Percentiles rank a stretch among this genome's conserved stretches.
phyloP scores from a whole-genome alignment of 2,888 invertebrate genomes.

The Andrena camellia region DNA sequence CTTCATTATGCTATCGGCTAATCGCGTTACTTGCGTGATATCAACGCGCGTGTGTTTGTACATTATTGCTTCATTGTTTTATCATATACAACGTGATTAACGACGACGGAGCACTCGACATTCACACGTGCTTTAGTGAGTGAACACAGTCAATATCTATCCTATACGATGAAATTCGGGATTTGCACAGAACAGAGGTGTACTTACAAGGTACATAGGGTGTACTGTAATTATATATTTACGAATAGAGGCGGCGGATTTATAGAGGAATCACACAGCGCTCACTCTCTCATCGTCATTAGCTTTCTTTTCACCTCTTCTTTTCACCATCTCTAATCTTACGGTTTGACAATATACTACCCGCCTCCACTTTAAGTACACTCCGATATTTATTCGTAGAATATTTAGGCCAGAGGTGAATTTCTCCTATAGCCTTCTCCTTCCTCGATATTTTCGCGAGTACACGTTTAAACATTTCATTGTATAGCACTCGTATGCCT shows the following conservation, averaged over 20 bases:
- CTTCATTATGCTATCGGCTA: conserved; percentile 58
- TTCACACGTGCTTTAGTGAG: conserved; percentile 15
- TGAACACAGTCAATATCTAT: conserved; percentile 31
- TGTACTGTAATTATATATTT: conserved; percentile 6
- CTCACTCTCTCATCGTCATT: not conserved
- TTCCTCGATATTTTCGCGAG: not conserved
- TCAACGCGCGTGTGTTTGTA: conserved; percentile 54
- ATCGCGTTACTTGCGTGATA: conserved; percentile 34
- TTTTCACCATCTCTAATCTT: not conserved
- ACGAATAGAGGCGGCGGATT: not conserved
- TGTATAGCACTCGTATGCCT: conserved; percentile 5
- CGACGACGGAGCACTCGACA: conserved; percentile 28
- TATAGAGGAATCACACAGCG: not conserved
- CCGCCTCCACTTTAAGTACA: conserved; percentile 17
- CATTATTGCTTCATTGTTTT: conserved; percentile 39
- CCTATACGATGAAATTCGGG: conserved; percentile 20
- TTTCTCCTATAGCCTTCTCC: conserved; percentile 4
- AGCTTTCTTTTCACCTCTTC: not conserved
- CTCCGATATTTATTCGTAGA: conserved; percentile 12
- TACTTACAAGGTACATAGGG: conserved; percentile 32
- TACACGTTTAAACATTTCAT: conserved; percentile 13
- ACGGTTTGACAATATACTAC: not conserved
- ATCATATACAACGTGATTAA: conserved; percentile 20
- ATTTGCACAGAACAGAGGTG: conserved; percentile 13
- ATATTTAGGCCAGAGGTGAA: conserved; percentile 38